Evolutionary conservation across 2,113 vertebrate genomes (phyloP), one percentile per base, ranked within the genome.

Genomic region (Leucoraja erinaceus): DNA sequence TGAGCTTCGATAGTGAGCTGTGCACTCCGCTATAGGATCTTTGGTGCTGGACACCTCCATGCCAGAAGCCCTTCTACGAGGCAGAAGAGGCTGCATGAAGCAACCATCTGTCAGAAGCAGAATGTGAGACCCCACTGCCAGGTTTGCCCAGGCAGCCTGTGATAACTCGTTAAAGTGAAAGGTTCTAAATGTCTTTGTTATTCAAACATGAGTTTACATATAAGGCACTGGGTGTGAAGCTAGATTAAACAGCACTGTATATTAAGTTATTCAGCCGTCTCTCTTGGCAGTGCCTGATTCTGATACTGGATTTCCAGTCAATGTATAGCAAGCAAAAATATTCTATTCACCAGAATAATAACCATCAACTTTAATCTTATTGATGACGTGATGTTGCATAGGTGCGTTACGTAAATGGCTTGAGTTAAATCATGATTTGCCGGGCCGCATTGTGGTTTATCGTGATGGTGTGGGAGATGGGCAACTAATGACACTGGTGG

Each of bases 391-490:
- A 47, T 72, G 22, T 54, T 72, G 83, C 94, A 16, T 83, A 95
- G 96, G 95, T 6, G 96, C 96, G 0, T 93, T 96, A 56, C 93
- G 93, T 66, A 94, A 94, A 38, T 96, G 96, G 96, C 84, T 94
- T 28, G 92, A 68, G 72, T 3, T 38, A 78, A 96, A 96, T 78
- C 94, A 94, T 0, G 18, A 11, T 0, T 47, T 95, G 38, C 96
- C 96, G 0, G 59, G 93, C 0, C 95, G 95, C n/a, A 93, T 96
- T 0, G 77, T 96, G 9, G 93, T 95, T 18, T 96, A 96, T 61
- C 95, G 96, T 2, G 94, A 95, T 0, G 96, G 96, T 0, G 94
- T 96, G 0, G 95, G 95, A 5, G 94, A 96, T 0, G 96, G 95
- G 0, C 95, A 96, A 93, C 94, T 96, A 0, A 94, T 93, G 20